Evolutionary conservation across 2,888 invertebrate genomes (phyloP), one percentile per base, ranked within the genome.

Genomic region (Melinaea menophilus): DNA sequence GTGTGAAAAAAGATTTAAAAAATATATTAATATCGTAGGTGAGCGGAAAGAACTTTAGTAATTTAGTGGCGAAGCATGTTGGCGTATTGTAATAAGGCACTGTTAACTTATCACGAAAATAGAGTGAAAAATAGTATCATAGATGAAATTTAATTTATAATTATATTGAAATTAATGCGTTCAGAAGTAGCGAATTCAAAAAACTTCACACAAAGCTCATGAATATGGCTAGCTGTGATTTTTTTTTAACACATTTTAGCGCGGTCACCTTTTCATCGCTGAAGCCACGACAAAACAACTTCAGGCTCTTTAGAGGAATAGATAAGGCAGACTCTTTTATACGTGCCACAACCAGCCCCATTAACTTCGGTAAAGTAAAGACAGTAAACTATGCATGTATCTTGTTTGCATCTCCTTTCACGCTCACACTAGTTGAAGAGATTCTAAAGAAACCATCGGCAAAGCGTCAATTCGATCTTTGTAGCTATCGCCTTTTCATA

Each of bases 351-450:
- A 75, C 78, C 77, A 78, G 79, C 82, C 79, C 85, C 88, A 88
- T 89, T 89, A 89, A 86, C 87, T 85, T 84, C 75, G 82, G 85
- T 80, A 84, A 79, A 86, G 88, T 86, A 85, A 83, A 83, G 75
- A 79, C 78, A 72, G 74, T 86, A 75, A 84, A 88, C 81, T 88
- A 86, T 88, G 85, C 84, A 84, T 75, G 80, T 88, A 88, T 89
- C 88, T 72, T 87, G 88, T 88, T 81, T 87, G 79, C 88, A 89
- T 89, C 88, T 88, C 88, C 76, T 83, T 88, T 70, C 76, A 75
- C 71, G 76, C 76, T 82, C 78, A 80, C 82, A 82, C 83, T 81
- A 72, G 70, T 70, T 76, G 77, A 79, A 70, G 72, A 74, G 72
- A 75, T 77, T 79, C 81, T 82, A 79, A 77, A 78, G 76, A 76